Evolutionary conservation across 1,140 invertebrate species (phyloP).

Genomic region (Brachionus rotundiformis): DNA sequence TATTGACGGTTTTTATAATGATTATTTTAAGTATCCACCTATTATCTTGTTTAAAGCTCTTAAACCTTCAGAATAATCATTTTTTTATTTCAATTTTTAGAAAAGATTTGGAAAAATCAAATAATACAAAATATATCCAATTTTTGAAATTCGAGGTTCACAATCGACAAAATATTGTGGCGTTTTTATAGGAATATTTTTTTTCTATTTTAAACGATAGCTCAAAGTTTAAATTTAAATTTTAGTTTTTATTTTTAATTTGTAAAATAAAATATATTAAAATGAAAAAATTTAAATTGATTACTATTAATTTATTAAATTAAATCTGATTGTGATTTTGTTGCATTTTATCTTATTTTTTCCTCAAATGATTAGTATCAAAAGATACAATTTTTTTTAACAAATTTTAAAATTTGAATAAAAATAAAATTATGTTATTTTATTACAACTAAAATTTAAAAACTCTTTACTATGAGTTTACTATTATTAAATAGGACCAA

Average conservation of each 20-base stretch:
- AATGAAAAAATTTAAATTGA: neutral
- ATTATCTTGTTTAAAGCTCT: conserved; percentile 27
- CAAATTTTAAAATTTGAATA: no score
- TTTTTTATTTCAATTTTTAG: neutral
- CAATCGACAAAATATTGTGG: neutral
- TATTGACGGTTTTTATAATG: conserved; percentile 1
- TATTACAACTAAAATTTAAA: no score
- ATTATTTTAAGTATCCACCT: conserved; percentile 12
- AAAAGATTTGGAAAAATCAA: neutral
- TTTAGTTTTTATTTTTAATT: neutral
- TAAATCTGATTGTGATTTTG: no score
- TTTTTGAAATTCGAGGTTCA: no score
- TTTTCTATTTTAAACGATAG: neutral
- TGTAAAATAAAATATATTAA: neutral
- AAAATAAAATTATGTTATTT: no score
- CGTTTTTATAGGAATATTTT: neutral
- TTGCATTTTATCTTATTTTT: no score
- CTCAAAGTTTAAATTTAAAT: neutral
- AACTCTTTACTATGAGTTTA: no score
- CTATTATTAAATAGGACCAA: no score
- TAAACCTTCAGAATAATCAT: neutral
- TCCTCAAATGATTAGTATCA: no score
- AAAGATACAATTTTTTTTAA: no score
- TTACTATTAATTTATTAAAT: neutral
- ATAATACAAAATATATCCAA: neutral